Conservation (phyloP, 2,797 vertebrate species). For the Sebastes elongatus region DNA sequence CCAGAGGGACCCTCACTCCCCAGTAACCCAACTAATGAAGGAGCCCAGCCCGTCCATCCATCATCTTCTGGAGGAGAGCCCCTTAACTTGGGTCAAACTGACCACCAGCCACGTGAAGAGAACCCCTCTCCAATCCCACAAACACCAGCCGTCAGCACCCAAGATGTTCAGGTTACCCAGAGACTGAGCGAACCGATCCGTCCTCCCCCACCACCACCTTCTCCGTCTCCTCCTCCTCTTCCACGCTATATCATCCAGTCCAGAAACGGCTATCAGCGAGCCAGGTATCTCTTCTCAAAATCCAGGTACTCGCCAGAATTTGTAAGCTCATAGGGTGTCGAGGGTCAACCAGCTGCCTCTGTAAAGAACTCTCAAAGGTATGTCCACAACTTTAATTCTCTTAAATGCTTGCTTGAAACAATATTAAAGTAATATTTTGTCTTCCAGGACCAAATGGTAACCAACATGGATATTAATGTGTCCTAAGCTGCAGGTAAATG, state of each 20-base stretch:
- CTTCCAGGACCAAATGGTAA: constrained; percentile 9
- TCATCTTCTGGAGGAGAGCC: neutral
- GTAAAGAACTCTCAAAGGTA: neutral
- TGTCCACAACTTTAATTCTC: too few relatives aligned
- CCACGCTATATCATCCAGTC: neutral
- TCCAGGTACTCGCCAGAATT: neutral
- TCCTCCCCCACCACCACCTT: neutral
- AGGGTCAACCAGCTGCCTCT: neutral
- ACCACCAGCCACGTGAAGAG: fast-evolving
- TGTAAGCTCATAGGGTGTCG: neutral
- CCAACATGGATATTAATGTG: neutral
- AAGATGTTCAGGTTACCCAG: neutral
- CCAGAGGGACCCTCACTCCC: neutral
- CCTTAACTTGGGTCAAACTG: neutral
- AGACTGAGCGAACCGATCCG: fast-evolving
- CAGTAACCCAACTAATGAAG: neutral
- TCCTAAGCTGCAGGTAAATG: neutral
- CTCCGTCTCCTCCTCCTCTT: fast-evolving
- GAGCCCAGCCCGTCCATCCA: fast-evolving
- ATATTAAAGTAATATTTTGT: neutral
- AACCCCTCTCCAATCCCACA: neutral
- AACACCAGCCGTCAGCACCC: neutral
- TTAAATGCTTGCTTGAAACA: neutral
- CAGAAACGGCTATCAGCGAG: constrained; percentile 1
- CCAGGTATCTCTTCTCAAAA: fast-evolving